Evolutionary conservation across 2,888 invertebrate genomes (phyloP), one percentile per base, ranked within the genome.

Genomic region (Cataglyphis livida): DNA sequence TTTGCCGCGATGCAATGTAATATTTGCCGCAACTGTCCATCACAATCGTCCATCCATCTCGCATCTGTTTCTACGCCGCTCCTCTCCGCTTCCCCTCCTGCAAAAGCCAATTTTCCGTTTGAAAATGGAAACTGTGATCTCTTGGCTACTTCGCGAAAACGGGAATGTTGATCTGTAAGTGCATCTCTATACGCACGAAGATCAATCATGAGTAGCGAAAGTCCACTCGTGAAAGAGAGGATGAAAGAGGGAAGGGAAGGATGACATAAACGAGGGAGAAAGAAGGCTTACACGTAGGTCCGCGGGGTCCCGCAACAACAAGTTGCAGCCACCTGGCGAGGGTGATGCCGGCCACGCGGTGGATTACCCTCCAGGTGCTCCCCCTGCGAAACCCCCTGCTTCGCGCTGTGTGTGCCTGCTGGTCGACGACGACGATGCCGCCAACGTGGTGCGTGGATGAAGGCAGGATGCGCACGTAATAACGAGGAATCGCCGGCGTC

Each of bases 251-350:
- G 62, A 62, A 62, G 41, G 6, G 6, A 5, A 71, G 51, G 71
- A 57, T 81, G 35, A 81, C 57, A 71, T 82, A 82, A 75, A 78
- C 57, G 59, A 65, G 76, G 78, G 70, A 62, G 82, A 82, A 84
- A 84, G 85, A 84, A 66, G 76, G 82, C 81, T 82, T 51, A 51
- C 85, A 88, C 88, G 85, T 84, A 86, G 84, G 70, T 89, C 18
- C 87, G 88, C 85, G 88, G 88, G 87, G 89, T 88, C 85, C 85
- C 88, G 90, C 91, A 90, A 93, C 91, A 93, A 92, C 93, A 93
- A 93, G 93, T 93, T 92, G 93, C 91, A 93, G 92, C 92, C 93
- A 93, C 93, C 93, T 93, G 93, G 92, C 91, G 88, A 91, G 85
- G 90, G 87, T 87, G 87, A 88, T 88, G 86, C 87, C 89, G 91